Conservation (phyloP, 1,140 invertebrate genomes). For the Nixonia krombeini region DNA sequence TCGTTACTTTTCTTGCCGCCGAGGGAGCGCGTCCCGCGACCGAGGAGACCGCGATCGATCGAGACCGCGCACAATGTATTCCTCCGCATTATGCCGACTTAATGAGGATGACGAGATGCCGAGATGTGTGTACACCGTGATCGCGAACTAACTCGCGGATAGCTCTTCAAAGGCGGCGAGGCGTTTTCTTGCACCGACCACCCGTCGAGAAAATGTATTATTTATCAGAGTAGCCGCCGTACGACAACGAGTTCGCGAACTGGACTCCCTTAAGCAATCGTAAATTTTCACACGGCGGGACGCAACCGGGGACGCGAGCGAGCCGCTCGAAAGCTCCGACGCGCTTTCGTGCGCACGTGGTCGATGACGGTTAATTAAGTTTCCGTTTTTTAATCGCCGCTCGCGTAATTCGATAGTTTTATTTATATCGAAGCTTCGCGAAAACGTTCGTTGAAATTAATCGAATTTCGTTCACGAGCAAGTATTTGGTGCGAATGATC, state of each 20-base stretch:
- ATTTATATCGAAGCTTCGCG: no score
- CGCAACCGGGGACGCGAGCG: neutral
- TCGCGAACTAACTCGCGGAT: slow-evolving; percentile 11
- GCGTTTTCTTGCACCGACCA: slow-evolving; percentile 26
- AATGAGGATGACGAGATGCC: slow-evolving; percentile 10
- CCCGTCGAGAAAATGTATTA: slow-evolving; percentile 32
- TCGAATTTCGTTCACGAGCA: no score
- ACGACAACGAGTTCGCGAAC: slow-evolving; percentile 14
- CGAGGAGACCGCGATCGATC: neutral
- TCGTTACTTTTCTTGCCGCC: neutral
- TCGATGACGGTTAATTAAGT: no score
- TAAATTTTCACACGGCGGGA: slow-evolving; percentile 15
- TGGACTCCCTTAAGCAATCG: slow-evolving; percentile 15
- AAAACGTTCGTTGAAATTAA: no score
- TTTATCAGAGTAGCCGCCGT: slow-evolving; percentile 22
- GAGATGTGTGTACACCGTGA: neutral
- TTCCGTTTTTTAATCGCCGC: no score
- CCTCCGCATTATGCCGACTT: slow-evolving; percentile 21
- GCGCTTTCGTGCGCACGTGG: neutral
- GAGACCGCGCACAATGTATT: slow-evolving; percentile 29
- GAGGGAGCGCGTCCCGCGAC: neutral
- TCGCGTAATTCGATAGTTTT: no score
- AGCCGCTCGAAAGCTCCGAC: neutral
- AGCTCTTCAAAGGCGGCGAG: slow-evolving; percentile 24
- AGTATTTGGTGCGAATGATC: no score